Evolutionary conservation across 2,888 invertebrate species (phyloP), one percentile per base, ranked within the genome.

Genomic region (Parnassius mnemosyne): DNA sequence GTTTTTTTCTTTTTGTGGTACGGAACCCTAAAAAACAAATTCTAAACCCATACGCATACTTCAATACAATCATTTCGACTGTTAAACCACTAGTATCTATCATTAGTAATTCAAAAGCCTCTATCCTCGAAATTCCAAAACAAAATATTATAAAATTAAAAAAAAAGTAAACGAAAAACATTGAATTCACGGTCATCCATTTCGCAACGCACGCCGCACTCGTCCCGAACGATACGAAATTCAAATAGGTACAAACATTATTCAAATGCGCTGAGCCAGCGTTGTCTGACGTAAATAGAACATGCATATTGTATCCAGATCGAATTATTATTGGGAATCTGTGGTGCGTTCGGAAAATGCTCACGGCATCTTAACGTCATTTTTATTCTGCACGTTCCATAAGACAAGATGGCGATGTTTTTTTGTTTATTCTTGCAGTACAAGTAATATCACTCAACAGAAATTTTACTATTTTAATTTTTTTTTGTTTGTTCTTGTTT

Each of bases 231-330:
- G 51, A 54, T 62, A 58, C 56, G 62, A 60, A 63, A 64, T 66
- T 66, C 64, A 64, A 66, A 64, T 64, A 10, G 42, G n/a, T 12
- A 64, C 65, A 67, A 69, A 65, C 66, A 69, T 67, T 70, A 70
- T 69, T 70, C 67, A 67, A 69, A 70, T 63, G 59, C 34, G 44
- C 9, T 11, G 10, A 10, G 43, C 43, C 47, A 43, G 50, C 57
- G 53, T 34, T n/a, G 53, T 42, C 54, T 75, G 75, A 76, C 76
- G 76, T 70, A 76, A 65, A 66, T 60, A 52, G 50, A 42, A 49
- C 68, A 73, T 75, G 67, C 67, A 74, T 74, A 70, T 73, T 75
- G 74, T 74, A 75, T 75, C 68, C 58, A 68, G 73, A 54, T 53
- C 62, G 57, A 58, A 62, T 62, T 57, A 62, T 58, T 62, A 62